phyloP scores from a whole-genome alignment of 2,113 vertebrate genomes.

The Myotis brandtii region DNA sequence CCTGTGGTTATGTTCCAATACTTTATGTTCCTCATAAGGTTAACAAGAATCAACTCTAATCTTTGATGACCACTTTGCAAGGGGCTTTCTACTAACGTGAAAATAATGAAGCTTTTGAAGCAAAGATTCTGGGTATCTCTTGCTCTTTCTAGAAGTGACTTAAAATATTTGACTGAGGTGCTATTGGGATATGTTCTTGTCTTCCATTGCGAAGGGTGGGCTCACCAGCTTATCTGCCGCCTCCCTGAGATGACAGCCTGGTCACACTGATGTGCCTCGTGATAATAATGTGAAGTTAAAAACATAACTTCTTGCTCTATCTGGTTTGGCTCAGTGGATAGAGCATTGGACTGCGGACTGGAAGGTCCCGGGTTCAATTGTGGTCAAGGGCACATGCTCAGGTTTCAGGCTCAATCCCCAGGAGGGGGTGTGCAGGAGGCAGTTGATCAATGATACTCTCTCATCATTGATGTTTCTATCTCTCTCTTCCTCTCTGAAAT shows the following conservation, averaged over 20 bases:
- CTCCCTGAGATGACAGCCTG: not conserved
- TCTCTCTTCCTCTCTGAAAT: too few relatives aligned
- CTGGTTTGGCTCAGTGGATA: too few relatives aligned
- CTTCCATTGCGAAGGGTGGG: not conserved
- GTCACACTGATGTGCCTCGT: not conserved
- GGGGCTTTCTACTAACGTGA: not conserved
- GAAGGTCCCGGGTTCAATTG: too few relatives aligned
- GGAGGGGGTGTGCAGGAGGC: too few relatives aligned
- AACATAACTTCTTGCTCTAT: not conserved
- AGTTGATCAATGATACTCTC: too few relatives aligned
- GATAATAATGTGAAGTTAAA: not conserved
- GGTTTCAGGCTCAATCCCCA: too few relatives aligned
- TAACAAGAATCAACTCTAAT: slow-evolving; percentile 34
- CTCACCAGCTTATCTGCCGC: not conserved
- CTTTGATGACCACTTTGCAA: not conserved
- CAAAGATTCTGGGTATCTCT: not conserved
- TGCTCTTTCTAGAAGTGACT: not conserved
- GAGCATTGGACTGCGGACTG: too few relatives aligned
- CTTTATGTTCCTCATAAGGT: not conserved
- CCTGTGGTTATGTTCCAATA: not conserved
- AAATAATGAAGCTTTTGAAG: slow-evolving; percentile 3
- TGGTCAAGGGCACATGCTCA: too few relatives aligned
- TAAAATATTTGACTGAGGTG: not conserved
- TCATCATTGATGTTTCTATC: too few relatives aligned
- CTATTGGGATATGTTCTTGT: not conserved